Conservation (phyloP, 2,113 vertebrate genomes). For the Uropsilus gracilis region DNA sequence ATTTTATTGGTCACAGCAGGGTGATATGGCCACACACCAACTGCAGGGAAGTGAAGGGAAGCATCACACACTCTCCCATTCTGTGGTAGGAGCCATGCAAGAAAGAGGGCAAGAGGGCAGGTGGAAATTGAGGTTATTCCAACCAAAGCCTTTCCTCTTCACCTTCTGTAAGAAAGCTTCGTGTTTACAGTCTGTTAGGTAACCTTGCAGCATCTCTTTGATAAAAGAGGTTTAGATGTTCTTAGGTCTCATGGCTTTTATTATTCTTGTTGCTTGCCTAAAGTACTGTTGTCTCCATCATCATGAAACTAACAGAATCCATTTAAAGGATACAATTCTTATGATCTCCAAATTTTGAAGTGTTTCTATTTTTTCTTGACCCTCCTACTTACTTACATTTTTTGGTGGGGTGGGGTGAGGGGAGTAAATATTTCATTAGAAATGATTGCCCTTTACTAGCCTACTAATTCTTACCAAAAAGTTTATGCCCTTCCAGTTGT, state of each 20-base stretch:
- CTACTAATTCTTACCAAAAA: constrained; percentile 27
- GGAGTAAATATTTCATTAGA: background rate
- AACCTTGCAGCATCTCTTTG: background rate
- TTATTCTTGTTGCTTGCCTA: constrained; percentile 1
- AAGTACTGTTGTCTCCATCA: background rate
- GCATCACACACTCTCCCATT: background rate
- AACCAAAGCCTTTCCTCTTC: background rate
- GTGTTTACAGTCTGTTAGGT: background rate
- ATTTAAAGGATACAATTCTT: constrained; percentile 13
- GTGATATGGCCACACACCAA: background rate
- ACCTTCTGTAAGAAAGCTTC: background rate
- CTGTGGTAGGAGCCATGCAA: background rate
- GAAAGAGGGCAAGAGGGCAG: background rate
- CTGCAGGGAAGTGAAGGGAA: background rate
- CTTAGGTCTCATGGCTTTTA: background rate
- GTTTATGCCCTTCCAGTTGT: background rate
- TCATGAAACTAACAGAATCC: background rate
- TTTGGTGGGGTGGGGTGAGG: background rate
- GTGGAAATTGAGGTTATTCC: background rate
- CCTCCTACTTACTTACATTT: background rate
- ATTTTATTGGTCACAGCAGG: background rate
- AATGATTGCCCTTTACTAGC: background rate
- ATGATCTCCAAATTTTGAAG: background rate
- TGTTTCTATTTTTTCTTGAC: constrained; percentile 1
- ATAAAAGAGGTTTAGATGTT: background rate